Conservation (phyloP, 2,797 vertebrate genomes). For the Siniperca scherzeri region DNA sequence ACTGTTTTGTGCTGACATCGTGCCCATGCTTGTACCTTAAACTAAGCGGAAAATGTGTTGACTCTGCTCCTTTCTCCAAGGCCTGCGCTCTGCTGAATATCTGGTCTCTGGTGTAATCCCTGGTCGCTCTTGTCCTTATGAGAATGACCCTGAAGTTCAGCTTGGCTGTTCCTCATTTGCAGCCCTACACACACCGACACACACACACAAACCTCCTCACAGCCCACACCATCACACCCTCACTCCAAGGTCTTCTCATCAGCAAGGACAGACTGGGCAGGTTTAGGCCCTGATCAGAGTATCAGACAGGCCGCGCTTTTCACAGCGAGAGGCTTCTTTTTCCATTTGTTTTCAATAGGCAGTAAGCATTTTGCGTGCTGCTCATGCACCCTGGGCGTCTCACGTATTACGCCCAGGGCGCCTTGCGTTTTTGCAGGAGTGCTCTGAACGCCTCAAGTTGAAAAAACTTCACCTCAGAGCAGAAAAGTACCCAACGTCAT, state of each 20-base stretch:
- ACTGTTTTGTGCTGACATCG: conserved; percentile 62
- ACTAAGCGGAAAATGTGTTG: conserved; percentile 77
- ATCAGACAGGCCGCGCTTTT: too few relatives aligned
- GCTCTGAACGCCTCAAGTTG: too few relatives aligned
- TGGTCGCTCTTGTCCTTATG: conserved; percentile 62
- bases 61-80: conserved; percentile 67
- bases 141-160: conserved; percentile 64
- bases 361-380: too few relatives aligned
- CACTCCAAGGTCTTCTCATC: conserved; percentile 64
- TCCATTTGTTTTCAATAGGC: too few relatives aligned
- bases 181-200: neutral
- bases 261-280: conserved; percentile 59
- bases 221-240: conserved; percentile 31
- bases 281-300: conserved; percentile 18
- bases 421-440: too few relatives aligned
- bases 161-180: conserved; percentile 60
- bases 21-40: conserved; percentile 70
- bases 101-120: conserved; percentile 72
- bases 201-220: neutral
- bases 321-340: too few relatives aligned
- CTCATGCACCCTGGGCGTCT: too few relatives aligned
- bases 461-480: too few relatives aligned
- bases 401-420: too few relatives aligned
- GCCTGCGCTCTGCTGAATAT: conserved; percentile 65
- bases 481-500: too few relatives aligned